Evolutionary conservation across 2,797 vertebrate species (phyloP).

Genomic region (Dipus sagitta): DNA sequence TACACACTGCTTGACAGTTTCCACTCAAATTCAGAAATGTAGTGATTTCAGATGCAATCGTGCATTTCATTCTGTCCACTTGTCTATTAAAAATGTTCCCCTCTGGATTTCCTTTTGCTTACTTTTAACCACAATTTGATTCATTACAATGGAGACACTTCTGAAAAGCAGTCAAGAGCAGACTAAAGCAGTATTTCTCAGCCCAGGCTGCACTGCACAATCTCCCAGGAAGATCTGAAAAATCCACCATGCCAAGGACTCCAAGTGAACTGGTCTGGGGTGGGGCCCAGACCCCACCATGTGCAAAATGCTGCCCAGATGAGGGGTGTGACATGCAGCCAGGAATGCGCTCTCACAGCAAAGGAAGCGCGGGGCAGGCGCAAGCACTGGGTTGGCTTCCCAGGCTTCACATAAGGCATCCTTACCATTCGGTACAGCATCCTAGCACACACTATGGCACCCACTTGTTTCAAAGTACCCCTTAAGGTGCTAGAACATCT

Average conservation of each 20-base stretch:
- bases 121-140: constrained; percentile 17
- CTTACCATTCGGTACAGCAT: neutral
- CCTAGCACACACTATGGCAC: neutral
- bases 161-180: neutral
- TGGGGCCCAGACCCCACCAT: neutral
- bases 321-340: no score
- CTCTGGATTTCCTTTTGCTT: constrained; percentile 48
- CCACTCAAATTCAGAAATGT: neutral
- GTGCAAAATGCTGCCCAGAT: neutral
- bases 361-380: neutral
- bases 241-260: neutral
- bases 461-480: neutral
- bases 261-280: neutral
- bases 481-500: neutral
- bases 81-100: constrained; percentile 33
- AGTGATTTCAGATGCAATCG: neutral
- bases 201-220: neutral
- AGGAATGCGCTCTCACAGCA: neutral
- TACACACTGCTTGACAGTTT: neutral
- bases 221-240: neutral
- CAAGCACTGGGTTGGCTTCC: neutral
- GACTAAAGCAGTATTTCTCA: constrained; percentile 8
- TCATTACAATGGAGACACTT: constrained; percentile 10
- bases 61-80: neutral
- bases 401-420: neutral